Conservation (phyloP, 2,888 invertebrate species). For the Ptilodon capucinus region DNA sequence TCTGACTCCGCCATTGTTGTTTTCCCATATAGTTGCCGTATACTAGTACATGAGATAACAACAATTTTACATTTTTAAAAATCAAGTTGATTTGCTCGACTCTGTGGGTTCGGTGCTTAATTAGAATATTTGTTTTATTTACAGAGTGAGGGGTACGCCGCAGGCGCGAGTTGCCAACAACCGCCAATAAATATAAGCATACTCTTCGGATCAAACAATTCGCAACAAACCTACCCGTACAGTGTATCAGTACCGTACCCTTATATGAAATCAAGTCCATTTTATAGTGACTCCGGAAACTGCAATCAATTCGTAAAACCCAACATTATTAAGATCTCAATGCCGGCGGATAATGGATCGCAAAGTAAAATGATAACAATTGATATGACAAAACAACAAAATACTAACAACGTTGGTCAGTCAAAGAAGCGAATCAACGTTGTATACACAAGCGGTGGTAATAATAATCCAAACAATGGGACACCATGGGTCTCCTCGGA, state of each 20-base stretch:
- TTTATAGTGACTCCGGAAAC: constrained; percentile 6
- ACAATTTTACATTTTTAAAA: too few species aligned
- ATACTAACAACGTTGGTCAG: not conserved
- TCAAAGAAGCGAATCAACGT: constrained; percentile 6
- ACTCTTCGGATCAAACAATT: constrained; percentile 5
- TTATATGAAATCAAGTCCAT: constrained; percentile 6
- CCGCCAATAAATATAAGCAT: constrained; percentile 13
- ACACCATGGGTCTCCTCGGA: not conserved
- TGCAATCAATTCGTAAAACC: constrained; percentile 8
- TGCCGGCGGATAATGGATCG: constrained; percentile 18
- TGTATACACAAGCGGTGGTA: constrained; percentile 4
- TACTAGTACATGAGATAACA: too few species aligned
- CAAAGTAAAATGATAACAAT: constrained; percentile 40
- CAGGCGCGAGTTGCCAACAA: constrained; percentile 10
- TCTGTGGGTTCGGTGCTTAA: too few species aligned
- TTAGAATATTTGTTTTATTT: constrained; percentile 13
- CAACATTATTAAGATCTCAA: constrained; percentile 18
- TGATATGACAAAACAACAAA: constrained; percentile 21
- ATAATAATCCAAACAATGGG: not conserved
- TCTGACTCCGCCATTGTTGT: too few species aligned
- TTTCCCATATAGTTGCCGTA: too few species aligned
- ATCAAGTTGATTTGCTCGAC: too few species aligned
- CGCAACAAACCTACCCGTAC: constrained; percentile 1
- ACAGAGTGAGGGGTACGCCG: constrained; percentile 23
- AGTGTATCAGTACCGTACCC: constrained; percentile 11